Evolutionary conservation across 2,113 vertebrate species (phyloP).

Genomic region (Caloenas nicobarica): DNA sequence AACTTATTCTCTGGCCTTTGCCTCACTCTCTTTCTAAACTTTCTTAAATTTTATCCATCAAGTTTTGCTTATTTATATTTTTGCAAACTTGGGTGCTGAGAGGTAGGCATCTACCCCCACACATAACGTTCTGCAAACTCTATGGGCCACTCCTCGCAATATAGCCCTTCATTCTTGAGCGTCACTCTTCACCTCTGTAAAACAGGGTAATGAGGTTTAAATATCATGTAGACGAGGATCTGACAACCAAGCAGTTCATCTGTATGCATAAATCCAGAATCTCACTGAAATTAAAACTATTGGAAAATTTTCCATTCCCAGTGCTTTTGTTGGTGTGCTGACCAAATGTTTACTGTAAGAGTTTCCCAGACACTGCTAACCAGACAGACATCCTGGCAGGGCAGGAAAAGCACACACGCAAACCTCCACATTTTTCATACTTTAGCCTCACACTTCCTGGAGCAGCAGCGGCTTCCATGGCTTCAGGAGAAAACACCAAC

Average conservation of each 20-base stretch:
- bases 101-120: neutral
- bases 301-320: neutral
- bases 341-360: neutral
- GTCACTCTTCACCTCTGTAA: neutral
- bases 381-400: neutral
- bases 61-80: neutral
- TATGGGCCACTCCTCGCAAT: neutral
- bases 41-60: neutral
- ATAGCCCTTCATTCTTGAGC: neutral
- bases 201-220: neutral
- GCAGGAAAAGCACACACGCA: neutral
- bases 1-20: neutral
- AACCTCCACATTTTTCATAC: neutral
- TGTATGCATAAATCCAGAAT: neutral
- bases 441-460: neutral
- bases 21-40: neutral
- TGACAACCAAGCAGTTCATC: neutral
- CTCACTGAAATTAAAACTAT: neutral
- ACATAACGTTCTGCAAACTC: neutral
- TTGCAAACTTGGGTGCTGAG: neutral
- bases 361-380: neutral
- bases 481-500: neutral
- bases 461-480: neutral
- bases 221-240: neutral
- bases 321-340: neutral